Base-by-base conservation (phyloP, 2,888 invertebrate genomes). In the Trichacis sp. region DNA sequence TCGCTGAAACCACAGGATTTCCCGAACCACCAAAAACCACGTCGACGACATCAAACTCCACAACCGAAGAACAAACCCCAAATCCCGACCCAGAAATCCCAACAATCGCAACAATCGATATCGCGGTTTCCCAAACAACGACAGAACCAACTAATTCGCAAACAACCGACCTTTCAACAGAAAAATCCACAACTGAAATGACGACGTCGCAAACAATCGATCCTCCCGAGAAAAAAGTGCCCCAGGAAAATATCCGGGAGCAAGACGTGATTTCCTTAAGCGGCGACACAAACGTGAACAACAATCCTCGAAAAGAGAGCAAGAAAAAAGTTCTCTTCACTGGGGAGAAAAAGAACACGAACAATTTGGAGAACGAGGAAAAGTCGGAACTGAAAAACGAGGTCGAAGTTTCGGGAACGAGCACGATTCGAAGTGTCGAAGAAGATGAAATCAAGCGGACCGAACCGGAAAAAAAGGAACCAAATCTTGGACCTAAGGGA, bases 211-310 rank as follows among this genome's bases (percentile, higher is more conserved):
- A 36, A 36, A 8, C 14, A 36, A 2, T 36, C 3, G n/a, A 36
- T 12, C 36, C 3, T 3, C 2, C 14, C 11, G 9, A 38, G 1
- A 46, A 58, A 24, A 63, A 63, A 12, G 54, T 56, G n/a, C 46
- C 48, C 24, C 54, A 59, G 19, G 56, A 45, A 12, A 11, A 19
- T 45, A 11, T 15, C 17, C 18, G 9, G 18, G 57, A 58, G 33
- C 57, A 55, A 1, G 58, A 46, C 15, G 12, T 63, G 5, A 63
- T 77, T 14, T 81, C 81, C n/a, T 51, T 81, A 12, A 66, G 70
- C 8, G 77, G 79, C 20, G 81, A 81, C 56, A 81, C 80, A 1
- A 63, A 73, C 48, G 80, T 81, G 2, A 58, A 71, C 56, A 51
- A 51, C 38, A 60, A 73, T 5, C 45, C 12, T 5, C 70, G 19